Evolutionary conservation across 2,888 invertebrate species (phyloP).

Genomic region (Theretra japonica): DNA sequence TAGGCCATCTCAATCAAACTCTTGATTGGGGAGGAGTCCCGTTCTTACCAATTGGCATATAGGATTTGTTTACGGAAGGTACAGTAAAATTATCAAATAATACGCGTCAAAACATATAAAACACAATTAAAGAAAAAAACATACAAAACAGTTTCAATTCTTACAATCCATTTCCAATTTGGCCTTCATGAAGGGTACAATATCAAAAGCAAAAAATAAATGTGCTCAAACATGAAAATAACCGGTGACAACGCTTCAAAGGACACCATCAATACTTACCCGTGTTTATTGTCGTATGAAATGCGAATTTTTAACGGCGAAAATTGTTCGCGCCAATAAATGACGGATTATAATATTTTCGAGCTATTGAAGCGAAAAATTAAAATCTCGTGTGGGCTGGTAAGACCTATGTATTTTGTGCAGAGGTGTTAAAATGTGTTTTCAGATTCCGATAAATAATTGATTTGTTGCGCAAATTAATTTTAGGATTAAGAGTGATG

Average conservation of each 20-base stretch:
- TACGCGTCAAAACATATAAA: too few relatives aligned
- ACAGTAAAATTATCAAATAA: too few relatives aligned
- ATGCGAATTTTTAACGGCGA: conserved; percentile 20
- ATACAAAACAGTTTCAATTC: background rate
- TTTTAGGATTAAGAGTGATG: too few relatives aligned
- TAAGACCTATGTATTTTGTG: background rate
- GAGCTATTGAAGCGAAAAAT: conserved; percentile 46
- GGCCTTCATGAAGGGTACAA: too few relatives aligned
- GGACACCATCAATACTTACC: conserved; percentile 4
- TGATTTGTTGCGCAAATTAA: too few relatives aligned
- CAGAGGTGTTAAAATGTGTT: background rate
- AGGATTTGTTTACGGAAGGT: background rate
- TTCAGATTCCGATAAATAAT: background rate
- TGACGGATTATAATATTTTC: conserved; percentile 37
- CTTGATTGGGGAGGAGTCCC: too few relatives aligned
- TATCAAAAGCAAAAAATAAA: background rate
- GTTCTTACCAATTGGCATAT: too few relatives aligned
- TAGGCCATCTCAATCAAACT: too few relatives aligned
- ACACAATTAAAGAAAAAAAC: too few relatives aligned
- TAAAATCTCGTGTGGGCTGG: conserved; percentile 36
- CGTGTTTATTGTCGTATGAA: conserved; percentile 23
- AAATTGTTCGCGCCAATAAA: conserved; percentile 41
- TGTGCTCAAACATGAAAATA: background rate
- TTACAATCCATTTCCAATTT: background rate
- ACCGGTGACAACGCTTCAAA: conserved; percentile 9